A percentile compares a stretch with the other conserved stretches of the same genome.
phyloP scores from a whole-genome alignment of 2,888 invertebrate species.

The Galeopsomyia nigrocyanea region DNA sequence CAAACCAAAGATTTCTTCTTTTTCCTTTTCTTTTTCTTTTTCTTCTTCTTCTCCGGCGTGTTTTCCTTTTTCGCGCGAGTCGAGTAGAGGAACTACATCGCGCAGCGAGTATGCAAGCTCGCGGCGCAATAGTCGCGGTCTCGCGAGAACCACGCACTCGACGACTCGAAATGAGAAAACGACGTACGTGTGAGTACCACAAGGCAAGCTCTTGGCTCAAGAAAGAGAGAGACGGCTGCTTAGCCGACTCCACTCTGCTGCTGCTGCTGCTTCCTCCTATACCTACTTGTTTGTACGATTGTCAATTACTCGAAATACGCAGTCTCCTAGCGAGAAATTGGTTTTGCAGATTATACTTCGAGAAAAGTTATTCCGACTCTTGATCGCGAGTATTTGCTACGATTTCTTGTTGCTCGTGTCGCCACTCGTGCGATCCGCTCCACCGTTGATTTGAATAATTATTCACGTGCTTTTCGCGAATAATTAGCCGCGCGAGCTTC shows the following conservation, averaged over 20 bases:
- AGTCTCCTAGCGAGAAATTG: too few species aligned
- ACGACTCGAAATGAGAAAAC: slow-evolving; percentile 34
- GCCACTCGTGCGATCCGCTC: neutral
- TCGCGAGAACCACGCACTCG: slow-evolving; percentile 20
- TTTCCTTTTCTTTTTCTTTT: slow-evolving; percentile 5
- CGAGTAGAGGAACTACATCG: slow-evolving; percentile 1
- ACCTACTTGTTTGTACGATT: too few species aligned
- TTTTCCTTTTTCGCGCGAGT: slow-evolving; percentile 23
- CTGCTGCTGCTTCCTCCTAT: too few species aligned
- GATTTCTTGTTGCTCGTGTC: neutral
- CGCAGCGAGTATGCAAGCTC: slow-evolving; percentile 3
- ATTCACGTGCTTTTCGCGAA: slow-evolving; percentile 40
- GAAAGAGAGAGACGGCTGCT: too few species aligned
- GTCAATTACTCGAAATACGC: too few species aligned
- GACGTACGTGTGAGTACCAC: slow-evolving; percentile 5
- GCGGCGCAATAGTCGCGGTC: slow-evolving; percentile 26
- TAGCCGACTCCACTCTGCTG: too few species aligned
- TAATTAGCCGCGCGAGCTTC: slow-evolving; percentile 26
- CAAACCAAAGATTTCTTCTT: neutral
- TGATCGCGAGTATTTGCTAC: neutral
- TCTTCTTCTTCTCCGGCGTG: neutral
- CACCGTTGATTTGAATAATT: slow-evolving; percentile 41
- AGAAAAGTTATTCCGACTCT: neutral
- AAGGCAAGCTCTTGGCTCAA: neutral
- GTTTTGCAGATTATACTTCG: neutral